These are phyloP conservation scores for Amphimedon queenslandica DNA, from an alignment of 37 sponge, comb jelly and placozoan genomes.

Conservation along the genomic window DNA sequence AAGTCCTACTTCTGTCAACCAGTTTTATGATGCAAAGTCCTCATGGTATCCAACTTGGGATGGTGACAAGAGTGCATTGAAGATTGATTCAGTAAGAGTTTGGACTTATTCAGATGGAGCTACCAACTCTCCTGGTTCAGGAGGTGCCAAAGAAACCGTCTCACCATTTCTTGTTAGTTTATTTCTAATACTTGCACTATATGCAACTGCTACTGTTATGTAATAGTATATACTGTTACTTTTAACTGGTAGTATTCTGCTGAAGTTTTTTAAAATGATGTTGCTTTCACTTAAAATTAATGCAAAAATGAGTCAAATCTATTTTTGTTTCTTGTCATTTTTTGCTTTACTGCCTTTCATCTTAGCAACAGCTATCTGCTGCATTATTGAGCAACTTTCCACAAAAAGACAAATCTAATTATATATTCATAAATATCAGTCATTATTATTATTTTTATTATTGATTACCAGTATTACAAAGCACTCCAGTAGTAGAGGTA, in stretches of 20 bases:
- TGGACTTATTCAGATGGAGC: too few species aligned
- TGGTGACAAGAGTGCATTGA: conserved; percentile 33
- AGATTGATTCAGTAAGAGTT: conserved; percentile 63
- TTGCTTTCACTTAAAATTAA: too few species aligned
- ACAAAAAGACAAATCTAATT: background rate
- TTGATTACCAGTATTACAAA: conserved; percentile 2
- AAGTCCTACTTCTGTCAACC: conserved; percentile 41
- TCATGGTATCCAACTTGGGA: conserved; percentile 64
- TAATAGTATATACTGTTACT: too few species aligned
- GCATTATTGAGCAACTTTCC: background rate
- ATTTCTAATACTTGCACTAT: too few species aligned
- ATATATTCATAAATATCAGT: background rate
- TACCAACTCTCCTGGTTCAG: too few species aligned
- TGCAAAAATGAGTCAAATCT: background rate
- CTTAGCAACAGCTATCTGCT: background rate
- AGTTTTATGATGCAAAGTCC: conserved; percentile 33
- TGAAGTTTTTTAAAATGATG: too few species aligned
- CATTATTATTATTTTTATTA: background rate
- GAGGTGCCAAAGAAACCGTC: too few species aligned
- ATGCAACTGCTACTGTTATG: too few species aligned
- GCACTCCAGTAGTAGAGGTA: background rate
- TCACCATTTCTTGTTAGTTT: too few species aligned
- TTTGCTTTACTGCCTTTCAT: background rate
- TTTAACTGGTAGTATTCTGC: too few species aligned
- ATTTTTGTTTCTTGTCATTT: background rate